phyloP scores from a whole-genome alignment of 2,888 invertebrate species.

The Alcis repandata region DNA sequence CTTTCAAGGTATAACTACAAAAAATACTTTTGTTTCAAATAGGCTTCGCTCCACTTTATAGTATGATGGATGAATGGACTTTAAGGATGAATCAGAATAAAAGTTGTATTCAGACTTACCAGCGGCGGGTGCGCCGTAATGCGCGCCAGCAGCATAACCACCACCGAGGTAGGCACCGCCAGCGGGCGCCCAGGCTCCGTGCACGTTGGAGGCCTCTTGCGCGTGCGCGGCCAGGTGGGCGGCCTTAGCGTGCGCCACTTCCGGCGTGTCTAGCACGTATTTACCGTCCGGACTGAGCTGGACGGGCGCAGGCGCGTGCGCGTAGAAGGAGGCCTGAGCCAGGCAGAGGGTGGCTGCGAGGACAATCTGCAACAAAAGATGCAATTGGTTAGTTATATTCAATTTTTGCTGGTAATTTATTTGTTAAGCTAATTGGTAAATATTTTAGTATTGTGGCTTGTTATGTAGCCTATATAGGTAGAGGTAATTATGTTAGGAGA shows the following conservation, averaged over 20 bases:
- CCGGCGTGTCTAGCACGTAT: conserved; percentile 84
- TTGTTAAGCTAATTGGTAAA: too few relatives aligned
- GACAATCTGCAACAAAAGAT: conserved; percentile 70
- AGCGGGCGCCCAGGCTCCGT: conserved; percentile 82
- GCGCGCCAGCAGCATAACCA: conserved; percentile 65
- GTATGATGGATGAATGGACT: too few relatives aligned
- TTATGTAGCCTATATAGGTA: too few relatives aligned
- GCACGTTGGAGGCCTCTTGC: conserved; percentile 77
- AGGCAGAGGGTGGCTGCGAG: conserved; percentile 81
- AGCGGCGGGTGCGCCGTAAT: conserved; percentile 81
- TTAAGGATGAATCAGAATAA: too few relatives aligned
- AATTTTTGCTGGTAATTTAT: too few relatives aligned
- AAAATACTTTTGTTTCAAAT: too few relatives aligned
- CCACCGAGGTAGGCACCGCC: conserved; percentile 60
- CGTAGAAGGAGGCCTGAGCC: conserved; percentile 85
- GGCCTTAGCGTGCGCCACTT: conserved; percentile 83
- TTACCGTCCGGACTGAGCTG: conserved; percentile 85
- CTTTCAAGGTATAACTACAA: too few relatives aligned
- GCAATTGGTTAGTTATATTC: background rate
- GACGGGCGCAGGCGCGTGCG: conserved; percentile 79
- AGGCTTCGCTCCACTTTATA: too few relatives aligned
- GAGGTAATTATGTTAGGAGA: too few relatives aligned
- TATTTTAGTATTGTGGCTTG: too few relatives aligned
- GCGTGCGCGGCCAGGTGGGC: conserved; percentile 82
- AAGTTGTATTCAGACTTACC: conserved; percentile 59